Conservation (phyloP, 2,113 vertebrate species). For the Prochilodus magdalenae region DNA sequence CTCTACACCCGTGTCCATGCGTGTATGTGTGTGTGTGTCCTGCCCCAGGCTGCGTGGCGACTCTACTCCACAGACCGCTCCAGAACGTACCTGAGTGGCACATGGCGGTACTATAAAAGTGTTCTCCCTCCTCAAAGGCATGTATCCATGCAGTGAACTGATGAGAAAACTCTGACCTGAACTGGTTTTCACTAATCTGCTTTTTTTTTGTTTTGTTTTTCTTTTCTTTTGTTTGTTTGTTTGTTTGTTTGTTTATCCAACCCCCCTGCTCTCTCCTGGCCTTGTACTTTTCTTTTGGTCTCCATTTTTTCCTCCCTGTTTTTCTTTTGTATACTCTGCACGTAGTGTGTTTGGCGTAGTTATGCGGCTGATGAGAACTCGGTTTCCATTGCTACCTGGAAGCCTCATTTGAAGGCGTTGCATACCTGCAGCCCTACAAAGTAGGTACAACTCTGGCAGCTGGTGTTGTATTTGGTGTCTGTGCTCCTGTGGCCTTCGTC, state of each 20-base stretch:
- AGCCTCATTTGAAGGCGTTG: conserved; percentile 99
- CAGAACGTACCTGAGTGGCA: conserved; percentile 84
- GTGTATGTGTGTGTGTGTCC: conserved; percentile 54
- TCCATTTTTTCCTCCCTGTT: conserved; percentile 64
- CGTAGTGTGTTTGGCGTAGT: conserved; percentile 99
- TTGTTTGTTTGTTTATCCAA: conserved; percentile 70
- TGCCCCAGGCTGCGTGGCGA: conserved; percentile 86
- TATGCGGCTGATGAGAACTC: conserved; percentile 99
- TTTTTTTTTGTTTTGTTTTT: conserved; percentile 67
- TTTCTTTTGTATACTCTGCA: conserved; percentile 78
- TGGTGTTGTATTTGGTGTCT: conserved; percentile 77
- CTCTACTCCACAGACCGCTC: conserved; percentile 84
- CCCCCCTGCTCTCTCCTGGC: conserved; percentile 73
- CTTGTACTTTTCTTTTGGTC: conserved; percentile 57
- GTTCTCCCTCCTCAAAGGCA: conserved; percentile 86
- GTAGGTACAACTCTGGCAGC: conserved; percentile 92
- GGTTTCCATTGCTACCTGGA: conserved; percentile 99
- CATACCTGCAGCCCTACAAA: conserved; percentile 99
- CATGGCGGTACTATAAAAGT: conserved; percentile 86
- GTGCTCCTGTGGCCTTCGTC: conserved; percentile 65
- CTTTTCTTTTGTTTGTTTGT: conserved; percentile 50
- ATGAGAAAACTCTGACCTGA: conserved; percentile 73
- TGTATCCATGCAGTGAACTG: conserved; percentile 81
- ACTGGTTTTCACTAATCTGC: conserved; percentile 83
- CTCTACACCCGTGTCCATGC: conserved; percentile 53